Percentiles rank a stretch among this genome's conserved stretches.
Evolutionary conservation across 37 sponge, comb jelly and placozoan genomes (phyloP).

Genomic region (Halichondria panicea): DNA sequence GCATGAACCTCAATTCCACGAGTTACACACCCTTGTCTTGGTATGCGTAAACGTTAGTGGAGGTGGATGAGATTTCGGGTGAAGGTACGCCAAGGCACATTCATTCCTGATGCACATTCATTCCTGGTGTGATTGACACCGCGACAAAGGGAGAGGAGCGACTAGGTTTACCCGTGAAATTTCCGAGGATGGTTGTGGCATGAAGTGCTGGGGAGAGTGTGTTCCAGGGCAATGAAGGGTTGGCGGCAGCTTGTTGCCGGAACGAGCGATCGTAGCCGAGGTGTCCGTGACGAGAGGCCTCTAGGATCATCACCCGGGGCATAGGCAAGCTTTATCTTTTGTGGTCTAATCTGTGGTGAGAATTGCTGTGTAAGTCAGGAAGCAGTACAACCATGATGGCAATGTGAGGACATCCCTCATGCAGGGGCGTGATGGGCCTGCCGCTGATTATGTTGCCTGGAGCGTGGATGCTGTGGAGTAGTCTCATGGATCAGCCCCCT

Average conservation of each 20-base stretch:
- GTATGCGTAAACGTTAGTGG: no score
- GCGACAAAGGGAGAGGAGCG: background rate
- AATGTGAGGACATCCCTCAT: no score
- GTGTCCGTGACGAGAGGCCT: no score
- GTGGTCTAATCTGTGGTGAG: no score
- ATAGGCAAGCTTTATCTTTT: no score
- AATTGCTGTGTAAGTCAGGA: no score
- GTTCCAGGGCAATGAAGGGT: background rate
- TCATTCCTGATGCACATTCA: background rate
- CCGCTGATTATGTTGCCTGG: no score
- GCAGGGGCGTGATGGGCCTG: no score
- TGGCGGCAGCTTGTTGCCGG: background rate
- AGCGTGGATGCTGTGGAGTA: no score
- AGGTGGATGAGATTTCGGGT: background rate
- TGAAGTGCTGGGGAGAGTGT: background rate
- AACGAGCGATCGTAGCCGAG: slow-evolving; percentile 1
- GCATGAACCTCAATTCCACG: slow-evolving; percentile 13
- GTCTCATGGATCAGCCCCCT: no score
- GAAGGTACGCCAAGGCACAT: background rate
- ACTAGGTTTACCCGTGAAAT: background rate
- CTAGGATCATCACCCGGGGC: no score
- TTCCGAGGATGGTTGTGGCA: background rate
- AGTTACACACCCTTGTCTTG: background rate
- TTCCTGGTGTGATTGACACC: background rate
- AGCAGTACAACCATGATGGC: no score